Evolutionary conservation across 1,140 invertebrate genomes (phyloP).

Genomic region (Hormaphis cornu): DNA sequence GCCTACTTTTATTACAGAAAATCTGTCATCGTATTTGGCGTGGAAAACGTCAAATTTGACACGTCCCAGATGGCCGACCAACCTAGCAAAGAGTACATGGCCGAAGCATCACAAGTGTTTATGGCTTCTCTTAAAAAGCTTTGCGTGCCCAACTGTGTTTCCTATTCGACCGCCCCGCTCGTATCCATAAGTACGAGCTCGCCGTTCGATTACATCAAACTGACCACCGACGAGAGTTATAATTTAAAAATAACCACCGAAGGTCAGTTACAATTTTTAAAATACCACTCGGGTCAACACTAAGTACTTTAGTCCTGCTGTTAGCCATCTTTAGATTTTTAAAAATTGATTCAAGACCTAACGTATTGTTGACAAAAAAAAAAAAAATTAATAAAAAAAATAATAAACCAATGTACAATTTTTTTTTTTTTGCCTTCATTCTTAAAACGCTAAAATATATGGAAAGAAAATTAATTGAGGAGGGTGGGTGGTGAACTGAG

Average conservation of each 20-base stretch:
- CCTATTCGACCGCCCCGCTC: background rate
- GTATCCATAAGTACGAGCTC: background rate
- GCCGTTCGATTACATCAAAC: constrained; percentile 3
- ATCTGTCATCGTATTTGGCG: background rate
- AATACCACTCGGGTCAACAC: no score
- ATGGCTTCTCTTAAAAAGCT: background rate
- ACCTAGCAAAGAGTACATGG: background rate
- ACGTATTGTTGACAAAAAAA: no score
- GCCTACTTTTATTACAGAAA: background rate
- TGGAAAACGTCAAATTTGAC: background rate
- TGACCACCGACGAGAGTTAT: constrained; percentile 5
- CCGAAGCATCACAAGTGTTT: background rate
- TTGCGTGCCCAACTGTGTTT: background rate
- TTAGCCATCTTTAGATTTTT: no score
- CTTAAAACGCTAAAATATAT: no score
- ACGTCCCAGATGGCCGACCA: background rate
- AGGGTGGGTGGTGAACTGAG: no score
- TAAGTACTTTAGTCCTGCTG: no score
- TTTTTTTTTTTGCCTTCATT: no score
- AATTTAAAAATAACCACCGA: background rate
- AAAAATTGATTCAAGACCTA: no score
- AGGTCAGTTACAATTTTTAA: background rate
- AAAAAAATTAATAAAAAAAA: no score
- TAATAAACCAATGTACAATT: no score
- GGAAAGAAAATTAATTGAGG: no score